A percentile compares a stretch with the other conserved stretches of the same genome.
Evolutionary conservation across 2,888 invertebrate genomes (phyloP).

Genomic region (Eilema caniola): DNA sequence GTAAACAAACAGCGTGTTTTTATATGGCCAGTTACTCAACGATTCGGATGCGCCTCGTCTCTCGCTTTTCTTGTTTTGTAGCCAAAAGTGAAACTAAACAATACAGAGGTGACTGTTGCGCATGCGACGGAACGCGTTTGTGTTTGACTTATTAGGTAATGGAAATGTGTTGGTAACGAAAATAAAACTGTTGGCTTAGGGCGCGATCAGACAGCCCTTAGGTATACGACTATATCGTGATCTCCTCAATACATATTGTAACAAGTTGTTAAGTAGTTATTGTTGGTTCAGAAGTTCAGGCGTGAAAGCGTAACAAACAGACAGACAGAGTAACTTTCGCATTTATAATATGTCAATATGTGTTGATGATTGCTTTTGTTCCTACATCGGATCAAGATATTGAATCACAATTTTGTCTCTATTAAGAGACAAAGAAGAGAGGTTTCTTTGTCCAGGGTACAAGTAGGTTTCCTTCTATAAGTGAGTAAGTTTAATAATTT

Average conservation of each 20-base stretch:
- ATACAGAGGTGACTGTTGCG: slow-evolving; percentile 49
- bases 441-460: too few species aligned
- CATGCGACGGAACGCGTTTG: slow-evolving; percentile 34
- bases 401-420: too few species aligned
- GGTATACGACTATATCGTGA: not conserved
- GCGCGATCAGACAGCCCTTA: not conserved
- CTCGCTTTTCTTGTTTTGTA: slow-evolving; percentile 49
- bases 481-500: not conserved
- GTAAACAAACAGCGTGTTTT: slow-evolving; percentile 43
- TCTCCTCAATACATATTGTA: too few species aligned
- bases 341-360: too few species aligned
- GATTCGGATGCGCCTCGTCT: slow-evolving; percentile 47
- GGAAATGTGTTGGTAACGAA: slow-evolving; percentile 25
- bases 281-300: too few species aligned
- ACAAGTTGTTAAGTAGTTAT: too few species aligned
- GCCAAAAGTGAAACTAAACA: slow-evolving; percentile 64
- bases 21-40: slow-evolving; percentile 46
- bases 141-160: slow-evolving; percentile 42
- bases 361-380: too few species aligned
- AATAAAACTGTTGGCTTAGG: slow-evolving; percentile 11
- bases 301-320: too few species aligned
- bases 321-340: too few species aligned
- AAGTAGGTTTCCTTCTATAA: too few species aligned
- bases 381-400: too few species aligned
- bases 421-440: too few species aligned